Evolutionary conservation across 2,888 invertebrate species (phyloP), one percentile per base, ranked within the genome.

Genomic region (Phorcus lineatus): DNA sequence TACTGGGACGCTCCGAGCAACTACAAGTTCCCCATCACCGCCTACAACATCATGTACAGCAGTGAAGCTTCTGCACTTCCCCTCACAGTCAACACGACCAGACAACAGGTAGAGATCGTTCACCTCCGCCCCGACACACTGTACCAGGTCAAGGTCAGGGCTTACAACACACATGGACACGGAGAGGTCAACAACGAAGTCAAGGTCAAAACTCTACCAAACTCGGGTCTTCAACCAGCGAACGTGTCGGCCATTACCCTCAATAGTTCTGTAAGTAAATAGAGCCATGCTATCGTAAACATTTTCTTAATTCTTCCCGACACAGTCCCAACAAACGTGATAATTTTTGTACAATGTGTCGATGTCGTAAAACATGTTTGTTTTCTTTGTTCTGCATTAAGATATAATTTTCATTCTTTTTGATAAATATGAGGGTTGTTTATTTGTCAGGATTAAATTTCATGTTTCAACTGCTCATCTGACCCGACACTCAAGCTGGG

Each of bases 1-100:
- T 19, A 53, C 1, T 87, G 86, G 85, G 70, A 83, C 11, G 76
- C 77, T 24, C 85, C 86, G 0, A 57, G 79, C 2, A 77, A 84
- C n/a, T 85, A 85, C 52, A 74, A 78, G 24, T 84, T 84, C 74
- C 57, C 80, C 13, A 82, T 87, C 11, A 77, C 53, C 4, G 80
- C 36, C 16, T 84, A 86, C 76, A 70, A 81, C 40, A 81, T 84
- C n/a, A 76, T 79, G 13, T 79, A 79, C 55, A 57, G 74, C 2
- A 31, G 28, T 40, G 62, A 62, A 0, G 79, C 40, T 2, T 54
- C 19, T 0, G 24, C 54, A 22, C 62, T n/a, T 17, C 31, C 57
- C 19, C 40, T 40, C 13, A 62, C 47, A 2, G 57, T 80, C 28
- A 77, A 82, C 28, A 80, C 80, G 3, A 53, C 22, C 17, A 17